phyloP scores from a whole-genome alignment of 1,140 invertebrate genomes.

The Nephila pilipes region DNA sequence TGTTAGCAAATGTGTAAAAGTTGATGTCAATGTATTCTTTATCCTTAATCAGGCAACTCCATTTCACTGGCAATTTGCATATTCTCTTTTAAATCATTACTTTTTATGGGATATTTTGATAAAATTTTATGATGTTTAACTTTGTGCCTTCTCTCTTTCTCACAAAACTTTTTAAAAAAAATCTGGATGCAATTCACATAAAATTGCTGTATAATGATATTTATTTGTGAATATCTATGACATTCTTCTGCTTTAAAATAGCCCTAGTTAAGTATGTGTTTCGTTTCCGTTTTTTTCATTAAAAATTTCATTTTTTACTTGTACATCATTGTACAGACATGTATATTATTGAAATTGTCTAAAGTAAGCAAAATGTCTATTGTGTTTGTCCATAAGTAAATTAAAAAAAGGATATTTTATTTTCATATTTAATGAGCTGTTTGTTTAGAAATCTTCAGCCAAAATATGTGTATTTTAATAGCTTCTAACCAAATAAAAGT shows the following conservation, averaged over 20 bases:
- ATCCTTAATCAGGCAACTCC: not conserved
- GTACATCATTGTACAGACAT: constrained; percentile 19
- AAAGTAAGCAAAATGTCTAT: constrained; percentile 26
- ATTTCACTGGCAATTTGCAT: constrained; percentile 18
- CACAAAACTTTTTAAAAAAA: not conserved
- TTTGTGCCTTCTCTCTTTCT: constrained; percentile 40
- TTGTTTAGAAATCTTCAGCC: constrained; percentile 41
- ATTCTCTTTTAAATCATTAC: constrained; percentile 18
- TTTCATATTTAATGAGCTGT: constrained; percentile 55
- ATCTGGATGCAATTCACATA: not conserved
- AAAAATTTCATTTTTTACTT: constrained; percentile 31
- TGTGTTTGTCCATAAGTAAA: constrained; percentile 34
- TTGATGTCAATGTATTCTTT: constrained; percentile 11
- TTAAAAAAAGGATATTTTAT: constrained; percentile 39
- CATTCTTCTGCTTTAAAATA: not conserved
- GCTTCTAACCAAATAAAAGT: constrained; percentile 50
- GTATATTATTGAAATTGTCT: constrained; percentile 36
- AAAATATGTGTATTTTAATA: constrained; percentile 57
- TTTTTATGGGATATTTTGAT: constrained; percentile 15
- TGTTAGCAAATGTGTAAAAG: not conserved
- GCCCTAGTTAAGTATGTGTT: constrained; percentile 6
- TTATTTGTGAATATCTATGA: not conserved
- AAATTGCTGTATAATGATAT: not conserved
- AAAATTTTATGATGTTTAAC: constrained; percentile 20
- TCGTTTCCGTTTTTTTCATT: not conserved